Percentiles rank a stretch among this genome's conserved stretches.
Evolutionary conservation across 2,797 vertebrate species (phyloP).

Genomic region (Coccyzus lansbergi): DNA sequence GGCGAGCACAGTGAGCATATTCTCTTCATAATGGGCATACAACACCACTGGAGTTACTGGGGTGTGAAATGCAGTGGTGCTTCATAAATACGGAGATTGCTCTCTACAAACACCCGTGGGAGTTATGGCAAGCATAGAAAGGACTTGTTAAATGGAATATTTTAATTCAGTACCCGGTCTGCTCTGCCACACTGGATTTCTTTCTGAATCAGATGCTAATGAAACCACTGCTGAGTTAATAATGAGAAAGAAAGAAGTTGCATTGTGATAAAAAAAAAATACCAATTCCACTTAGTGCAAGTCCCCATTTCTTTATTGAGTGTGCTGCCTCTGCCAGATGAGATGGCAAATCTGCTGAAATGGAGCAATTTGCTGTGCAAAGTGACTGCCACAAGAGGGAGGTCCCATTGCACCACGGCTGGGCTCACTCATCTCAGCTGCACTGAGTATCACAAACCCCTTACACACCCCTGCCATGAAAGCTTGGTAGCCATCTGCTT

Average conservation of each 20-base stretch:
- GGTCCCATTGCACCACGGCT: not conserved
- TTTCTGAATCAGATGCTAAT: not conserved
- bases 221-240: not conserved
- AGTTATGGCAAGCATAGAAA: not conserved
- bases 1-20: not conserved
- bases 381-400: slow-evolving; percentile 42
- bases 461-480: accelerated
- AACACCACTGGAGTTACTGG: not conserved
- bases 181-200: not conserved
- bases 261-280: not conserved
- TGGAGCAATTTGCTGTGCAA: not conserved
- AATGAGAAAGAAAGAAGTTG: not conserved
- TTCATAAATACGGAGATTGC: not conserved
- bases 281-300: not conserved
- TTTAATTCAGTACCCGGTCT: not conserved
- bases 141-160: not conserved
- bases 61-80: not conserved
- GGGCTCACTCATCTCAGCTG: not conserved
- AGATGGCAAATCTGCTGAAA: not conserved
- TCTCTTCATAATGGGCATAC: not conserved
- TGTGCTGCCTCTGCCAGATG: not conserved
- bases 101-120: not conserved
- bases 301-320: not conserved
- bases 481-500: accelerated
- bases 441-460: not conserved